Evolutionary conservation across 2,113 vertebrate species (phyloP).

Genomic region (Synchiropus splendidus): DNA sequence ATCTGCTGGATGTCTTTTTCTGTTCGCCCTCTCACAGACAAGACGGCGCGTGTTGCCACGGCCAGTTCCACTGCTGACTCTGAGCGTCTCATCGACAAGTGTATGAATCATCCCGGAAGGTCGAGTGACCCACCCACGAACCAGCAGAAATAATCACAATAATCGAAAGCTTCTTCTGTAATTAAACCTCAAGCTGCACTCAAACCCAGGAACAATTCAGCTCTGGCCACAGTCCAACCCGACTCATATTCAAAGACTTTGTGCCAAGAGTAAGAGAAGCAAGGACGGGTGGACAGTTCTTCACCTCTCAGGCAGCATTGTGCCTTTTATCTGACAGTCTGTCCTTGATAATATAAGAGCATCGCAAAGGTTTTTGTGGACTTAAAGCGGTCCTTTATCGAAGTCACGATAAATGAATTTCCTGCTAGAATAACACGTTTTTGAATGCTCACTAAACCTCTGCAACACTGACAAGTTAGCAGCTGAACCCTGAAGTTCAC

Average conservation of each 20-base stretch:
- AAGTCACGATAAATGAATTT: too few relatives aligned
- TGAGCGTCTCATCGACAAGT: neutral
- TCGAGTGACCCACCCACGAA: neutral
- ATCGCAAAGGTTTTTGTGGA: too few relatives aligned
- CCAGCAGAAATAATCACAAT: conserved; percentile 8
- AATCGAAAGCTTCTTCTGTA: conserved; percentile 15
- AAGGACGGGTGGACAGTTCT: conserved; percentile 2
- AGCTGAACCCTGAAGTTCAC: too few relatives aligned
- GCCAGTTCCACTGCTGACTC: neutral
- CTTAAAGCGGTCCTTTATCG: too few relatives aligned
- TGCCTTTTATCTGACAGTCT: neutral
- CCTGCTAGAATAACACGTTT: too few relatives aligned
- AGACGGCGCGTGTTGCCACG: too few relatives aligned
- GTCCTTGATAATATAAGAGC: too few relatives aligned
- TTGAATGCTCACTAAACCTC: too few relatives aligned
- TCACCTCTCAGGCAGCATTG: conserved; percentile 11
- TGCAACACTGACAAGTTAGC: too few relatives aligned
- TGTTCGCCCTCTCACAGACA: neutral
- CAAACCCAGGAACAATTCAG: conserved; percentile 8
- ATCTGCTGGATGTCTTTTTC: too few relatives aligned
- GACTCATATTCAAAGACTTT: conserved; percentile 1
- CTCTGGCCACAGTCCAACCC: conserved; percentile 14
- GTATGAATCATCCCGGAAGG: conserved; percentile 1
- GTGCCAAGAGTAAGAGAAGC: conserved; percentile 5
- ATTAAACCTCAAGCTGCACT: conserved; percentile 10